These are phyloP conservation scores for Drosophila anomelani DNA, from an alignment of 2,888 invertebrate genomes.

Conservation along the genomic window DNA sequence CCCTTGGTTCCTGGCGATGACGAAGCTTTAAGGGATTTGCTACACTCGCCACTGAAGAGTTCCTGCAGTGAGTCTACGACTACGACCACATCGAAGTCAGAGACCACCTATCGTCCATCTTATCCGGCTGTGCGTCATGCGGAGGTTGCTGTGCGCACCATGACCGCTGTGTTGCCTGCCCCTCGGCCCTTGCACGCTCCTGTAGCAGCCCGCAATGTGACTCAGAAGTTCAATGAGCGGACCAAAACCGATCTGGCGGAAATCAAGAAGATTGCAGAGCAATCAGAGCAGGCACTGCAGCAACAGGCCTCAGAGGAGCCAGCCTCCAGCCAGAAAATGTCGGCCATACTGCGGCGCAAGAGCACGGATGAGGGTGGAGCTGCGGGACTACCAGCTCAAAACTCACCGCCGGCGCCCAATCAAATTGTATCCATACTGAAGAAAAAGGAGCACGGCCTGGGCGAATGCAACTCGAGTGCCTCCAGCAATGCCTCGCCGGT, in stretches of 20 bases:
- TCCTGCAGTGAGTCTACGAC: slow-evolving; percentile 63
- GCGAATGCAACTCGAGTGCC: slow-evolving; percentile 83
- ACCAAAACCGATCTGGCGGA: slow-evolving; percentile 83
- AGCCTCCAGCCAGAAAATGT: slow-evolving; percentile 60
- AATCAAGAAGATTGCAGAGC: slow-evolving; percentile 83
- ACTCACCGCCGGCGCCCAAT: slow-evolving; percentile 84
- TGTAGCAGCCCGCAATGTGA: slow-evolving; percentile 71
- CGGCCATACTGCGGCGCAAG: slow-evolving; percentile 80
- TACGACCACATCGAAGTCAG: slow-evolving; percentile 70
- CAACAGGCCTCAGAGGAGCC: slow-evolving; percentile 49
- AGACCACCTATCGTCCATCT: slow-evolving; percentile 38
- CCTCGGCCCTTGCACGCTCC: slow-evolving; percentile 37
- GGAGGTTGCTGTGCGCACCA: slow-evolving; percentile 39
- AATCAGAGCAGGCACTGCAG: slow-evolving; percentile 61
- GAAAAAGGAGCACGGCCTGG: slow-evolving; percentile 86
- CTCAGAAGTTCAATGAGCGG: slow-evolving; percentile 82
- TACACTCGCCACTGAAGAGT: slow-evolving; percentile 75
- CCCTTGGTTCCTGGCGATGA: slow-evolving; percentile 82
- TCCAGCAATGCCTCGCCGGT: slow-evolving; percentile 89
- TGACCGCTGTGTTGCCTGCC: slow-evolving; percentile 41
- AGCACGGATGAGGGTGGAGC: slow-evolving; percentile 84
- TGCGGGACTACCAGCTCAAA: slow-evolving; percentile 40
- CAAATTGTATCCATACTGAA: slow-evolving; percentile 89
- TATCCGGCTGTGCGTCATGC: slow-evolving; percentile 46
- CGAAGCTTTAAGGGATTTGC: slow-evolving; percentile 80